These are phyloP conservation scores for Buphagus erythrorhynchus DNA, from an alignment of 2,797 vertebrate genomes.

Conservation along the genomic window DNA sequence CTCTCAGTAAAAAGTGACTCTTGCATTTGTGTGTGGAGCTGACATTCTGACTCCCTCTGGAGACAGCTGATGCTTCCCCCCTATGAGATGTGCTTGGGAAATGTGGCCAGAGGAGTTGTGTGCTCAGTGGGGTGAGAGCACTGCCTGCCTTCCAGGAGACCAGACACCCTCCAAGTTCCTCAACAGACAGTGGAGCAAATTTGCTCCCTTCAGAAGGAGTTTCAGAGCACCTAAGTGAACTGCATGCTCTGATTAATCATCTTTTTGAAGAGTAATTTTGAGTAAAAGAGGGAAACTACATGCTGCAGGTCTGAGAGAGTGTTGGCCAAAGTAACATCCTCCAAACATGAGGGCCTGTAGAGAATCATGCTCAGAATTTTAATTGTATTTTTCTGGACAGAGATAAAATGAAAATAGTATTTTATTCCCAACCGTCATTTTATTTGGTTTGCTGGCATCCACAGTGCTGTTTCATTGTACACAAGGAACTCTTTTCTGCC, in stretches of 20 bases:
- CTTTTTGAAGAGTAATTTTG: neutral
- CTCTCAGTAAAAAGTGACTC: neutral
- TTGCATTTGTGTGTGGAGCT: rapidly evolving
- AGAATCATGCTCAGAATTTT: neutral
- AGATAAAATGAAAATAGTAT: neutral
- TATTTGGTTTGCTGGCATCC: neutral
- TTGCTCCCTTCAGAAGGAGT: neutral
- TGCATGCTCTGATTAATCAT: neutral
- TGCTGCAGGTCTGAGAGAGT: neutral
- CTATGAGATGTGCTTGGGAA: rapidly evolving
- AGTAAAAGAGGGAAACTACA: neutral
- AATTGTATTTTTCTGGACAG: neutral
- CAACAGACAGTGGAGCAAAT: neutral
- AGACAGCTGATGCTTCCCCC: neutral
- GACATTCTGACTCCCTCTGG: neutral
- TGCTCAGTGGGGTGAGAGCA: neutral
- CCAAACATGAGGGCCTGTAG: neutral
- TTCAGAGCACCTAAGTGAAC: neutral
- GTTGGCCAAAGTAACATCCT: neutral
- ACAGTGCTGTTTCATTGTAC: neutral
- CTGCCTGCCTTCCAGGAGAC: neutral
- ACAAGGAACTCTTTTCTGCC: neutral
- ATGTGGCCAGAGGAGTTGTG: rapidly evolving
- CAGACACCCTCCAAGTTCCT: neutral
- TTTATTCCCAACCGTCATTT: neutral